Conservation (phyloP, 2,797 vertebrate genomes). For the Leptodactylus fallax region DNA sequence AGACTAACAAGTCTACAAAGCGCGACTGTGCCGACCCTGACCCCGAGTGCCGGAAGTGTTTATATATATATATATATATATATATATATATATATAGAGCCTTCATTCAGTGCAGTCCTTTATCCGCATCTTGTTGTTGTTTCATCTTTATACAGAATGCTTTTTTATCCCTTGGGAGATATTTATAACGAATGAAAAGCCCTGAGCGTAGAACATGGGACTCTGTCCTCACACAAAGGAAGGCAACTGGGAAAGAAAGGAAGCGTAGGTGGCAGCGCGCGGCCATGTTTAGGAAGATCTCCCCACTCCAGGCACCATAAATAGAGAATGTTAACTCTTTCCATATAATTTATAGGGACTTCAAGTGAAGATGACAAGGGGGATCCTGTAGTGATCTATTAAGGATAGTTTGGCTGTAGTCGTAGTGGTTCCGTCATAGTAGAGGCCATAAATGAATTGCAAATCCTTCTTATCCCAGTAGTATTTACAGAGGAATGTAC, state of each 20-base stretch:
- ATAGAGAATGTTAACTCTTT: background rate
- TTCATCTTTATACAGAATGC: background rate
- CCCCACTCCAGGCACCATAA: background rate
- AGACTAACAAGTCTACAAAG: background rate
- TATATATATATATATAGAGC: slow-evolving; percentile 49
- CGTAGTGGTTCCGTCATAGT: background rate
- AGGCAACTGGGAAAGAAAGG: no score
- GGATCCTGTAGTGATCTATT: no score
- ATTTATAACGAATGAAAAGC: background rate
- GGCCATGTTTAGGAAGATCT: background rate
- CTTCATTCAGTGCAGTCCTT: background rate
- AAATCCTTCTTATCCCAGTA: no score
- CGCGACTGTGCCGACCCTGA: background rate
- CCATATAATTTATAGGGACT: background rate
- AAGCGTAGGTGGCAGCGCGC: background rate
- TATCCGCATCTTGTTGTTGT: background rate
- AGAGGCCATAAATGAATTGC: background rate
- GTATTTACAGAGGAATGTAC: no score
- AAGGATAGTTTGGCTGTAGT: no score
- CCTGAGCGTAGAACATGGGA: background rate
- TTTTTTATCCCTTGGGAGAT: background rate
- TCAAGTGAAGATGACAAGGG: background rate
- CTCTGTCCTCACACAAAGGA: background rate
- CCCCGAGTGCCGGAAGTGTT: background rate
- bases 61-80: slow-evolving; percentile 55